A percentile compares a stretch with the other conserved stretches of the same genome.
These are phyloP conservation scores for Pristionchus exspectatus DNA, from an alignment of 2,888 invertebrate species.

Conservation along the genomic window DNA sequence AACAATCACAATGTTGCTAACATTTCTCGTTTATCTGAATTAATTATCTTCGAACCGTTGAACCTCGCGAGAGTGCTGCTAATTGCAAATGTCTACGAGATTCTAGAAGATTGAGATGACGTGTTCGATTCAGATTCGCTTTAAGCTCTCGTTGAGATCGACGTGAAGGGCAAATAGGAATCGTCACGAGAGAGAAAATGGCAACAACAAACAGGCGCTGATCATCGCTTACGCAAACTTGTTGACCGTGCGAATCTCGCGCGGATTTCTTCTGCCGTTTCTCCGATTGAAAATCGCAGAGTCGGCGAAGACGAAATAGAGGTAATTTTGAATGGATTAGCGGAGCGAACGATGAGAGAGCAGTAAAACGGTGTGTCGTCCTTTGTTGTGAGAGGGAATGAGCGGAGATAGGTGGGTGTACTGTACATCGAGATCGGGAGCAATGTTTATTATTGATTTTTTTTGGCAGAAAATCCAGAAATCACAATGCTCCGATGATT, in stretches of 20 bases:
- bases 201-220: constrained; percentile 6
- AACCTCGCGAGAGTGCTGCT: no score
- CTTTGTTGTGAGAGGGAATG: constrained; percentile 10
- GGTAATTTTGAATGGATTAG: constrained; percentile 31
- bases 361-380: background rate
- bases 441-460: background rate
- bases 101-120: no score
- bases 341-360: background rate
- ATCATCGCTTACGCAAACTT: background rate
- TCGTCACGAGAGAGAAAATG: background rate
- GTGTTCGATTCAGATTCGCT: background rate
- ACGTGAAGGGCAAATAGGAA: background rate
- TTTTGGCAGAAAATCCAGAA: background rate
- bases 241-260: background rate
- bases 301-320: background rate
- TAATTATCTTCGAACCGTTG: no score
- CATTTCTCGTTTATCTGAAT: no score
- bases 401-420: background rate
- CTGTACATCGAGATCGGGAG: background rate
- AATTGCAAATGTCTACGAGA: no score
- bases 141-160: no score
- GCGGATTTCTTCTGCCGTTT: background rate
- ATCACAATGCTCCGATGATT: background rate
- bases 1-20: no score
- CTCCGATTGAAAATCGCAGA: background rate